Percentiles rank a stretch among this genome's conserved stretches.
phyloP scores from a whole-genome alignment of 2,113 vertebrate species.

The Melozone crissalis region DNA sequence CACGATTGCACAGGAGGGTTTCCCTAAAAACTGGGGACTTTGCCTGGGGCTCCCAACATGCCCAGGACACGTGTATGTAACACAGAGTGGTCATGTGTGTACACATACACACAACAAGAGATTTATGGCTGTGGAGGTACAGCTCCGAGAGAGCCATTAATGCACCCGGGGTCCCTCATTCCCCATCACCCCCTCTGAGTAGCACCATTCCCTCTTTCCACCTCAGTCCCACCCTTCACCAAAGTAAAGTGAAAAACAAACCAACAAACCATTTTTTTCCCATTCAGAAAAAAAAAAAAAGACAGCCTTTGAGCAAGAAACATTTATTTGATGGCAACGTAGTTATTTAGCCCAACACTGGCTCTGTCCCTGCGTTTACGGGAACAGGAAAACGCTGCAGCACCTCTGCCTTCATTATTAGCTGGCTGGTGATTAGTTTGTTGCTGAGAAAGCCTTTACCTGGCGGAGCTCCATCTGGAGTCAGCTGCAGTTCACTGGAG shows the following conservation, averaged over 20 bases:
- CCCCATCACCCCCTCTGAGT: background rate
- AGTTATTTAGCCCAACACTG: fast-evolving
- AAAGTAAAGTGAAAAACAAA: background rate
- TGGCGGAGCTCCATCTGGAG: background rate
- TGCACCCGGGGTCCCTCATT: fast-evolving
- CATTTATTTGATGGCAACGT: fast-evolving
- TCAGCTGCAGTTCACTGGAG: fast-evolving
- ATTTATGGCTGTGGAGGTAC: fast-evolving
- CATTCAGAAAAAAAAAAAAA: background rate
- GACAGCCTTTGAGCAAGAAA: background rate
- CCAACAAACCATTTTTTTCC: background rate
- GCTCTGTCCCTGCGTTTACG: background rate
- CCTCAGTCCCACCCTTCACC: background rate
- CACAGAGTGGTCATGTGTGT: background rate
- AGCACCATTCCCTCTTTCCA: background rate
- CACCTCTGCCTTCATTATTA: background rate
- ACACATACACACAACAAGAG: fast-evolving
- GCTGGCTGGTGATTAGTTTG: background rate
- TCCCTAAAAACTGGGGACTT: background rate
- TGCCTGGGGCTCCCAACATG: background rate
- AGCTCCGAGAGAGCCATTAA: too few relatives aligned
- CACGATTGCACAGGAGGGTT: fast-evolving
- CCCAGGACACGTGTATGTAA: background rate
- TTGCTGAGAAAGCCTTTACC: background rate
- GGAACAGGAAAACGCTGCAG: background rate